These are phyloP conservation scores for Netelia fuscicornis DNA, from an alignment of 2,888 invertebrate species.

Conservation along the genomic window DNA sequence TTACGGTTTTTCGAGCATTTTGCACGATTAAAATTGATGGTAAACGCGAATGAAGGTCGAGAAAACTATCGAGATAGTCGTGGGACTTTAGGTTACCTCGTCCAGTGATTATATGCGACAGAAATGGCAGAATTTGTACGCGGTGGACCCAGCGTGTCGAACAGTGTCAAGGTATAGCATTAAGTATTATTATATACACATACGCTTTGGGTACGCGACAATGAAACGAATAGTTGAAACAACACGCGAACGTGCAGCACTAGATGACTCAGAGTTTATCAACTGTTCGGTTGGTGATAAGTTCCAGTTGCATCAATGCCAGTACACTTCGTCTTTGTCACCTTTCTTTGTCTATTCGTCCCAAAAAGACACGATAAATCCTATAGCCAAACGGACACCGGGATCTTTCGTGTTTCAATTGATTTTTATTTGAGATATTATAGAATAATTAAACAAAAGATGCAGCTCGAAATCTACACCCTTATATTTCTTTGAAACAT, in stretches of 20 bases:
- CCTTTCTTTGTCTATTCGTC: constrained; percentile 31
- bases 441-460: too few relatives aligned
- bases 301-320: neutral
- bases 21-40: constrained; percentile 20
- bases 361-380: neutral
- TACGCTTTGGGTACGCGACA: constrained; percentile 4
- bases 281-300: constrained; percentile 7
- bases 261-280: constrained; percentile 2
- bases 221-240: constrained; percentile 29
- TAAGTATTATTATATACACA: constrained; percentile 14
- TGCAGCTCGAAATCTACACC: too few relatives aligned
- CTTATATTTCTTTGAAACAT: too few relatives aligned
- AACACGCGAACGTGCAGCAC: constrained; percentile 3
- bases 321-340: constrained; percentile 13
- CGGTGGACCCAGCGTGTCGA: constrained; percentile 85
- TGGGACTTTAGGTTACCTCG: constrained; percentile 68
- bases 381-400: neutral
- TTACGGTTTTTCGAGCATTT: constrained; percentile 77
- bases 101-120: constrained; percentile 70
- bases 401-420: neutral
- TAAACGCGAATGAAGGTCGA: constrained; percentile 56
- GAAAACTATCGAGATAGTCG: constrained; percentile 7
- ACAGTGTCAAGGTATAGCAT: constrained; percentile 83
- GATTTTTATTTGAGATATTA: too few relatives aligned
- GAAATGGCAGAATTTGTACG: constrained; percentile 86